Evolutionary conservation across 2,888 invertebrate species (phyloP), one percentile per base, ranked within the genome.

Genomic region (Nephrocerus scutellatus): DNA sequence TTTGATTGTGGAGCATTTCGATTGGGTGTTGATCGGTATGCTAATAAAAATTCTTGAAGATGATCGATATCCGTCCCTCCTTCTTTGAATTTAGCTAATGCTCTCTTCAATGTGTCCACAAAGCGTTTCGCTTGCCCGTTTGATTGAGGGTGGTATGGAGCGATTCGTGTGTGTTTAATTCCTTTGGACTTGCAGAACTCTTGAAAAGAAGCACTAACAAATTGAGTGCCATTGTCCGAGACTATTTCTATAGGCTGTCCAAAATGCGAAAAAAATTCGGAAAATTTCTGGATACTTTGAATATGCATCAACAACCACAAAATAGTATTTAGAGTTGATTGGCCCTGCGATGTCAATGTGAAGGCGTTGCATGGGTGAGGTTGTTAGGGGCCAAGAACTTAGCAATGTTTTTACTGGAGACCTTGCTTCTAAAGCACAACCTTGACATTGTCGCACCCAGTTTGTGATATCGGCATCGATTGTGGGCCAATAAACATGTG

Each of bases 281-380:
- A 28, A 16, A 48, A 32, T 30, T 30, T 47, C 3, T 16, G 18
- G 7, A 50, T 41, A 48, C 36, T 50, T 44, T 6, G 47, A 45
- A 39, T 39, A 44, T 16, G 44, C 48, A 31, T 45, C 44, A 12
- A 43, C 38, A 2, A 46, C 28, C n/a, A 46, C 38, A 20, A 47
- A 41, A 23, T 48, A 32, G 19, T 42, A 31, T 40, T 28, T 25
- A 23, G 39, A 30, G 22, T 34, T 40, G 10, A 46, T 50, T 2
- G 47, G 48, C 12, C 46, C 41, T 30, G 47, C 47, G 35, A 46
- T 46, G 15, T 48, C 44, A 7, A 41, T 29, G 35, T 50, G 44
- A 12, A 46, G 44, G 15, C 48, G 26, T 10, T 33, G 40, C 43
- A 45, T 47, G 2, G 36, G 29, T 4, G 40, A 36, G 24, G 25